A percentile compares a stretch with the other conserved stretches of the same genome.
Conservation (phyloP, 2,797 vertebrate genomes). For the Takifugu rubripes region DNA sequence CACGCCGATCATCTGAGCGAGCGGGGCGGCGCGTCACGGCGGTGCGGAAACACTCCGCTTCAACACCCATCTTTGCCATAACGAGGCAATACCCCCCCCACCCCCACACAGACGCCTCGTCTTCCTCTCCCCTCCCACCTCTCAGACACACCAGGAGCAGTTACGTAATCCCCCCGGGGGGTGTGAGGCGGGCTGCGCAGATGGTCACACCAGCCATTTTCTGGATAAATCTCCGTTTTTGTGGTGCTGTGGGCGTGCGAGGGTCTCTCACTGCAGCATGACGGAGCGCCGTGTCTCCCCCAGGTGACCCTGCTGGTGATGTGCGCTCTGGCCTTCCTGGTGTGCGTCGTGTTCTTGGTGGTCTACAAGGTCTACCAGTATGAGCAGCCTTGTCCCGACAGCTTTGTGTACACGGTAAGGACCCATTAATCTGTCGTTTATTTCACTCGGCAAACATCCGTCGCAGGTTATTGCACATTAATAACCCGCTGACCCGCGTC, state of each 20-base stretch:
- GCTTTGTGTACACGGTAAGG: slow-evolving; percentile 90
- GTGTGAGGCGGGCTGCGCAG: slow-evolving; percentile 36
- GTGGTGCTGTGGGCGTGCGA: background rate
- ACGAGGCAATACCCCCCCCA: slow-evolving; percentile 29
- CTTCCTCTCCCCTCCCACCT: slow-evolving; percentile 25
- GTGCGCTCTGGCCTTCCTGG: slow-evolving; percentile 91
- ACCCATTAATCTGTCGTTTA: too few relatives aligned
- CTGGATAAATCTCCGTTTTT: background rate
- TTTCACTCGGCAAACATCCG: background rate
- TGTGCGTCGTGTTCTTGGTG: slow-evolving; percentile 93
- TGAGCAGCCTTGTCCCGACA: slow-evolving; percentile 91
- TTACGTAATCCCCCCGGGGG: slow-evolving; percentile 59
- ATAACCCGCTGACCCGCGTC: background rate
- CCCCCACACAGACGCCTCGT: slow-evolving; percentile 12
- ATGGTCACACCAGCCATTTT: slow-evolving; percentile 40
- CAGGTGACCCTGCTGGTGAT: slow-evolving; percentile 92
- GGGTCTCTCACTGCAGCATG: slow-evolving; percentile 1
- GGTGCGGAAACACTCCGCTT: too few relatives aligned
- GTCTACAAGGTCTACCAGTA: slow-evolving; percentile 98
- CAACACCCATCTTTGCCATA: background rate
- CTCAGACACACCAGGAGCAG: slow-evolving; percentile 38
- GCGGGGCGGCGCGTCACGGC: background rate
- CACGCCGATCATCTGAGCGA: slow-evolving; percentile 4
- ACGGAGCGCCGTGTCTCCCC: slow-evolving; percentile 8
- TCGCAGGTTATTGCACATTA: background rate